phyloP scores from a whole-genome alignment of 2,113 vertebrate species.

The Prunella fulvescens region DNA sequence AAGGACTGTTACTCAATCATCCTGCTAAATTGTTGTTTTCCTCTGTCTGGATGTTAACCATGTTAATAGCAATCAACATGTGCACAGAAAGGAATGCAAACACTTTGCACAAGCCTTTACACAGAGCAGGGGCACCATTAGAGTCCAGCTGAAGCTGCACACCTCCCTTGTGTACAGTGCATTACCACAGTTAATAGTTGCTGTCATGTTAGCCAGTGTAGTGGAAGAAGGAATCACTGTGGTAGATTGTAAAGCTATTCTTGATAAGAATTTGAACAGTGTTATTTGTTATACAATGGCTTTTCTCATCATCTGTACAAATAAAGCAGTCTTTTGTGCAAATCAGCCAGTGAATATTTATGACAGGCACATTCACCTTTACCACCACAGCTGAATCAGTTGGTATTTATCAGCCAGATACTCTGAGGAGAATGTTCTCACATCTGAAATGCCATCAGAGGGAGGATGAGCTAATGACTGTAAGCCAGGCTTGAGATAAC shows the following conservation, averaged over 20 bases:
- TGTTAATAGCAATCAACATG: not conserved
- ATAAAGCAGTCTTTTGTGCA: conserved; percentile 17
- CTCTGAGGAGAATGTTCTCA: not conserved
- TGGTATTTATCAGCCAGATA: conserved; percentile 2
- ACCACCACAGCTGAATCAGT: conserved; percentile 19
- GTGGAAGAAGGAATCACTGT: not conserved
- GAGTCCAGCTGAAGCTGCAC: not conserved
- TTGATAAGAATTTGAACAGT: conserved; percentile 3
- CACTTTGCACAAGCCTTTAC: not conserved
- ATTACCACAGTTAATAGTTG: not conserved
- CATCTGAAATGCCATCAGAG: not conserved
- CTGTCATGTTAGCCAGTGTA: not conserved
- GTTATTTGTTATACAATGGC: not conserved
- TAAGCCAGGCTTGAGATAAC: not conserved
- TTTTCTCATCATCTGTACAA: conserved; percentile 34
- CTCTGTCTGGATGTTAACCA: not conserved
- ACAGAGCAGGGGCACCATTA: not conserved
- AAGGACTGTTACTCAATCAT: not conserved
- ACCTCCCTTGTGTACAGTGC: not conserved
- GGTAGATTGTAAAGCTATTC: not conserved
- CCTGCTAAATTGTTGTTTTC: not conserved
- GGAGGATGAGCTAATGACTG: conserved; percentile 10
- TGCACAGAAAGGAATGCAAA: not conserved
- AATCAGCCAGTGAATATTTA: conserved; percentile 42
- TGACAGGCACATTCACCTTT: conserved; percentile 38